Base-by-base conservation (phyloP, 2,888 invertebrate genomes). In the Chaetoderma sp. region DNA sequence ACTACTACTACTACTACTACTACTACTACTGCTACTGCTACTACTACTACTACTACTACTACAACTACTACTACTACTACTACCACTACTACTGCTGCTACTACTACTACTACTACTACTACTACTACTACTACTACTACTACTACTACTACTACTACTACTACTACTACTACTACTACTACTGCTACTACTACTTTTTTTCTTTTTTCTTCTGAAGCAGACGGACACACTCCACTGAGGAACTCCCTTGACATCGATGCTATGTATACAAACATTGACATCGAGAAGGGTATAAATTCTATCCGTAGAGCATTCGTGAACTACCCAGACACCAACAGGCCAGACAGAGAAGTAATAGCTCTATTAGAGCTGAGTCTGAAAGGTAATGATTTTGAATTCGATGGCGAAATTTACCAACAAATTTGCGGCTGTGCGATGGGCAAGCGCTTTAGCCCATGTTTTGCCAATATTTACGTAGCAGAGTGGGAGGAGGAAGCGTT, bases 231-330 rank as follows among this genome's bases (percentile, higher is more conserved):
- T 58, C 60, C 58, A 57, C 60, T 59, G 21, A 23, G 8, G 10
- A 58, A 59, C 57, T 59, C 57, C 60, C 58, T 45, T 28, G 16
- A 59, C 60, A 58, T 58, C 60, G n/a, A n/a, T n/a, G n/a, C n/a
- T n/a, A n/a, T n/a, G n/a, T n/a, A n/a, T n/a, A n/a, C n/a, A n/a
- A n/a, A n/a, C n/a, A n/a, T n/a, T n/a, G n/a, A n/a, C n/a, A n/a
- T n/a, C n/a, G n/a, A n/a, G n/a, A n/a, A n/a, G n/a, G n/a, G n/a
- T n/a, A n/a, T n/a, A n/a, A n/a, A n/a, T n/a, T n/a, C n/a, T n/a
- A n/a, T n/a, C n/a, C n/a, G n/a, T n/a, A n/a, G n/a, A n/a, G n/a
- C n/a, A n/a, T n/a, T n/a, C n/a, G n/a, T n/a, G n/a, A n/a, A n/a
- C n/a, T n/a, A n/a, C n/a, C n/a, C n/a, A n/a, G n/a, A n/a, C n/a